These are phyloP conservation scores for Rhynchotus rufescens DNA, from an alignment of 2,797 vertebrate species.

Conservation along the genomic window DNA sequence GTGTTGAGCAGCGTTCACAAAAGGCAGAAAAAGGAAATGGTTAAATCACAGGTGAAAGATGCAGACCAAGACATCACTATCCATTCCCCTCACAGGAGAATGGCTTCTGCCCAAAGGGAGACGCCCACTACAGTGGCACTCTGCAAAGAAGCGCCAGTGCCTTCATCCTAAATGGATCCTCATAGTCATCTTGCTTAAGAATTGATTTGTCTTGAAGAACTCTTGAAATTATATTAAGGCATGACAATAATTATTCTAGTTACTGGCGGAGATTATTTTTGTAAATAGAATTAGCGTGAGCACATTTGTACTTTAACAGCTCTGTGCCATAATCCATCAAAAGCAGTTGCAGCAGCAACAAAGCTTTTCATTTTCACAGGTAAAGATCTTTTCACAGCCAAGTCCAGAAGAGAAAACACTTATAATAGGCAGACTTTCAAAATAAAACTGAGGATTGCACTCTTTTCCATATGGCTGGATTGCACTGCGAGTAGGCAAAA, in stretches of 20 bases:
- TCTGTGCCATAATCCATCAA: background rate
- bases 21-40: background rate
- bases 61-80: background rate
- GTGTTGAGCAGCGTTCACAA: background rate
- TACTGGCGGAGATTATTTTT: background rate
- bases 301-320: background rate
- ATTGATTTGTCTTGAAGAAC: background rate
- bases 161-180: background rate
- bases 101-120: background rate
- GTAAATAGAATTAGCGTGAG: background rate
- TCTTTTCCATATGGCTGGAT: background rate
- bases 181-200: background rate
- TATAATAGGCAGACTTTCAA: background rate
- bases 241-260: background rate
- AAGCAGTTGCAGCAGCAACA: background rate
- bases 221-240: background rate
- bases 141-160: background rate
- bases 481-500: background rate
- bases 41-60: background rate
- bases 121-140: background rate
- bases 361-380: background rate
- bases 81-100: background rate
- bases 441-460: background rate
- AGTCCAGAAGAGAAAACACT: background rate
- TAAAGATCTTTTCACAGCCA: background rate